phyloP scores from a whole-genome alignment of 2,113 vertebrate species.

The Hylia prasina region DNA sequence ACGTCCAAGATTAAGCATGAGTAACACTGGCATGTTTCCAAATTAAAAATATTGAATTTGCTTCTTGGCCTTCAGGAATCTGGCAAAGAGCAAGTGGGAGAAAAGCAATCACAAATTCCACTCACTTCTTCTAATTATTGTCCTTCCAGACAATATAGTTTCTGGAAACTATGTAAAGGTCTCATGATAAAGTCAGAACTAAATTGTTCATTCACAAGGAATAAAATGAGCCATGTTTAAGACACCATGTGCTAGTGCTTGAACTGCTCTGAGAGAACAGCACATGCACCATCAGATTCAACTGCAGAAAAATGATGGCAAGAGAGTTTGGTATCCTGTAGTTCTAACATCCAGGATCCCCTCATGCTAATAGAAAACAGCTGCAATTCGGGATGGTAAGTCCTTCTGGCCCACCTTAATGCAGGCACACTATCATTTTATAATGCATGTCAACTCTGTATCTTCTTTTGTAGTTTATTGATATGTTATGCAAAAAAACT shows the following conservation, averaged over 20 bases:
- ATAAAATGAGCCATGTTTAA: background rate
- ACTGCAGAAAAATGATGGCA: background rate
- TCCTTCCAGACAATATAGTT: background rate
- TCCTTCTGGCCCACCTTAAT: background rate
- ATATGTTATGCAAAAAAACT: background rate
- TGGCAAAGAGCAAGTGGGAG: background rate
- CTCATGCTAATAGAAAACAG: background rate
- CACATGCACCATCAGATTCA: background rate
- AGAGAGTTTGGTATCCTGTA: background rate
- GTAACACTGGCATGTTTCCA: background rate
- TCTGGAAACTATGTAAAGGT: background rate
- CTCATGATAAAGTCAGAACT: background rate
- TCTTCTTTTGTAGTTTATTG: background rate
- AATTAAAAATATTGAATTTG: background rate
- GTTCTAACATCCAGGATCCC: background rate
- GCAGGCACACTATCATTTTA: background rate
- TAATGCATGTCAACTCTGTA: background rate
- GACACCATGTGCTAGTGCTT: background rate
- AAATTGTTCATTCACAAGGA: background rate
- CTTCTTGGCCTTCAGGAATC: background rate
- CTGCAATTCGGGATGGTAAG: background rate
- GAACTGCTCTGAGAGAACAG: background rate
- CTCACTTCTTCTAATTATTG: background rate
- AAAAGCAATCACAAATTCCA: background rate
- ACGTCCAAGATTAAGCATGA: background rate